phyloP scores from a whole-genome alignment of 2,888 invertebrate species.

The Sinotaia quadrata region DNA sequence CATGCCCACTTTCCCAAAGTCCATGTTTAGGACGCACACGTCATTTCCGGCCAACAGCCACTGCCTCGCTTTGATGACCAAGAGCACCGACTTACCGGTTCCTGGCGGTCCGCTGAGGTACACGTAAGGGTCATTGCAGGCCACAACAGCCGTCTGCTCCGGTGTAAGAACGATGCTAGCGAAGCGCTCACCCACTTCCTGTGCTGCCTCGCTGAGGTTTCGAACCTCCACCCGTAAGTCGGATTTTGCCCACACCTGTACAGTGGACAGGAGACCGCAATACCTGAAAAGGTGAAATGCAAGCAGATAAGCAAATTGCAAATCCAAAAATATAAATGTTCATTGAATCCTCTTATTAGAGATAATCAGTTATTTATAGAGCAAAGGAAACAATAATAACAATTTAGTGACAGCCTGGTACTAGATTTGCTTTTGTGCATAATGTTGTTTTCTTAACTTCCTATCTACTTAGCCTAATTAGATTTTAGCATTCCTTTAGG shows the following conservation, averaged over 20 bases:
- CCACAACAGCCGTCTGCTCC: neutral
- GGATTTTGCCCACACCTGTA: slow-evolving; percentile 1
- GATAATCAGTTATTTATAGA: too few relatives aligned
- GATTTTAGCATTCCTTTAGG: too few relatives aligned
- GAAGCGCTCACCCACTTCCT: slow-evolving; percentile 1
- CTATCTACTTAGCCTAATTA: too few relatives aligned
- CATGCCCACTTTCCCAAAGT: neutral
- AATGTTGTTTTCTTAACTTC: too few relatives aligned
- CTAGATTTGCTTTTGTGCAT: too few relatives aligned
- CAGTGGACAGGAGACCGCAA: slow-evolving; percentile 13
- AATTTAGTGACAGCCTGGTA: too few relatives aligned
- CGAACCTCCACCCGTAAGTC: neutral
- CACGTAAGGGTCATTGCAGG: neutral
- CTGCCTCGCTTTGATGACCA: slow-evolving; percentile 5
- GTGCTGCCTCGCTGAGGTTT: slow-evolving; percentile 1
- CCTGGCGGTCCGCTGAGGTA: slow-evolving; percentile 5
- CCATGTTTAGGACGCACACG: slow-evolving; percentile 1
- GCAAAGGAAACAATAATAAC: too few relatives aligned
- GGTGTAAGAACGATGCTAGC: slow-evolving; percentile 5
- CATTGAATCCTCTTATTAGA: too few relatives aligned
- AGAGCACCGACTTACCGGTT: slow-evolving; percentile 4
- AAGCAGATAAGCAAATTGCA: neutral
- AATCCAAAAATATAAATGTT: too few relatives aligned
- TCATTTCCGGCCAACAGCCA: slow-evolving; percentile 1
- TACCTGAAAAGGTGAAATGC: neutral